These are phyloP conservation scores for Meteorus sp. DNA, from an alignment of 1,140 invertebrate species.

Conservation along the genomic window DNA sequence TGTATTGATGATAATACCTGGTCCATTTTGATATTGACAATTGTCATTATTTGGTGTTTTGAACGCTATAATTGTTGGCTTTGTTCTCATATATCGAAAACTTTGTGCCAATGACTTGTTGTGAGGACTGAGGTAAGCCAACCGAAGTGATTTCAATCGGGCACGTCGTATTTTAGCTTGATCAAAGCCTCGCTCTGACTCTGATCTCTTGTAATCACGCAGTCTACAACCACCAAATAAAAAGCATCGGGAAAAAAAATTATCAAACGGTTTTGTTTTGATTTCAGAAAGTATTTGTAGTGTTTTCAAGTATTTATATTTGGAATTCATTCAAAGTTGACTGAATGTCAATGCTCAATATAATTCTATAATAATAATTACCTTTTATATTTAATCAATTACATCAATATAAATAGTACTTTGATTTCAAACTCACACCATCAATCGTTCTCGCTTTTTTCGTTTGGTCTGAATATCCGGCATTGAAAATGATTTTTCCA, in stretches of 20 bases:
- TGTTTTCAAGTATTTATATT: too few species aligned
- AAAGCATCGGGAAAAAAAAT: constrained; percentile 34
- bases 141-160: constrained; percentile 65
- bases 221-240: too few species aligned
- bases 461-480: constrained; percentile 77
- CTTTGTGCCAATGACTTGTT: constrained; percentile 78
- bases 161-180: constrained; percentile 67
- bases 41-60: constrained; percentile 76
- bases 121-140: constrained; percentile 73
- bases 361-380: not conserved
- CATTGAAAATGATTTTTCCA: constrained; percentile 80
- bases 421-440: constrained; percentile 66
- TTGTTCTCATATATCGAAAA: constrained; percentile 83
- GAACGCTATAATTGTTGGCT: constrained; percentile 84
- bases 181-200: constrained; percentile 77
- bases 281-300: too few species aligned
- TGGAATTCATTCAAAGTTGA: too few species aligned
- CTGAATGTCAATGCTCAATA: too few species aligned
- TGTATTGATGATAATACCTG: too few species aligned
- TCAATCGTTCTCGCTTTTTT: constrained; percentile 69
- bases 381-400: not conserved
- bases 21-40: constrained; percentile 59
- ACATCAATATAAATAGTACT: too few species aligned
- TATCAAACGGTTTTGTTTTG: constrained; percentile 19
- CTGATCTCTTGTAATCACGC: constrained; percentile 72